These are phyloP conservation scores for Trachemys scripta DNA, from an alignment of 2,113 vertebrate species.

Conservation along the genomic window DNA sequence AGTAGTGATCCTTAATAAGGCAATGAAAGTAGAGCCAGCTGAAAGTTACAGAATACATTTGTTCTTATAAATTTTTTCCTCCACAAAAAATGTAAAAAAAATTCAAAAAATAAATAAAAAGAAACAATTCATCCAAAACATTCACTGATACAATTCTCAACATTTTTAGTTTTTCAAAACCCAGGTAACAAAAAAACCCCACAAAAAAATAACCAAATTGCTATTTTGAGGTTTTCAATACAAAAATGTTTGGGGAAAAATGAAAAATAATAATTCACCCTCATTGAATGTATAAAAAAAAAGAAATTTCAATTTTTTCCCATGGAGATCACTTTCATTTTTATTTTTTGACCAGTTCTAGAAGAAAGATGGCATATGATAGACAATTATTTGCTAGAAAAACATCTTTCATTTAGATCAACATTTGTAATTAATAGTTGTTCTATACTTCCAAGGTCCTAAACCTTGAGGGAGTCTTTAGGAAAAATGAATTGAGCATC, in stretches of 20 bases:
- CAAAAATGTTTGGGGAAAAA: not conserved
- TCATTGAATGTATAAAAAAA: not conserved
- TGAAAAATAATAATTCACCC: not conserved
- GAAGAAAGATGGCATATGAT: not conserved
- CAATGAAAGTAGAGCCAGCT: not conserved
- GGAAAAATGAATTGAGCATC: not conserved
- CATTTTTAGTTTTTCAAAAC: not conserved
- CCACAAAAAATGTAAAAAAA: not conserved
- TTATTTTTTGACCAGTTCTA: not conserved
- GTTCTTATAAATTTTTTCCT: not conserved
- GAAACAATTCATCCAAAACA: not conserved
- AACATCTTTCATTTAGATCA: not conserved
- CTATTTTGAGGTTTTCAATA: not conserved
- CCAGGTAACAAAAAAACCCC: not conserved
- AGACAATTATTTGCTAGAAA: not conserved
- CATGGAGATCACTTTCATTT: not conserved
- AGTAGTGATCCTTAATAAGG: slow-evolving; percentile 9
- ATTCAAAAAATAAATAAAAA: not conserved
- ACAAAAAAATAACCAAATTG: not conserved
- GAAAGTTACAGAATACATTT: slow-evolving; percentile 32
- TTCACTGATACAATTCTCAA: not conserved
- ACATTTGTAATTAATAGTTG: not conserved
- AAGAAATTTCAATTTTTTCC: not conserved
- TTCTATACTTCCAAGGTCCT: not conserved
- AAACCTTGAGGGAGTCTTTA: not conserved